Evolutionary conservation across 92 coral and sea anemone genomes (phyloP).

Genomic region (Bergia puertoricense): DNA sequence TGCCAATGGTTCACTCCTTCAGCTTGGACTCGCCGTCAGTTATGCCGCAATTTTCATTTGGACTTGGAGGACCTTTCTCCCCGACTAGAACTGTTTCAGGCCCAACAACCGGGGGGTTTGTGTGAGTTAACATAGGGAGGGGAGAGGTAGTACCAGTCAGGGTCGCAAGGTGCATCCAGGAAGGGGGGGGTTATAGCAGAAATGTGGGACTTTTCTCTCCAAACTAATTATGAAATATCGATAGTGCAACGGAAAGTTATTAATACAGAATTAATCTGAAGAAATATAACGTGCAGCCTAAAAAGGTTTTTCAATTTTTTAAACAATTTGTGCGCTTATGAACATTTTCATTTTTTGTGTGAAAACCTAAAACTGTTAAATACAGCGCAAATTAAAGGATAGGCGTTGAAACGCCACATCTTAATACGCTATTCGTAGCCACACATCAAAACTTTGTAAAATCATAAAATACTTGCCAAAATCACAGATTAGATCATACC

Average conservation of each 20-base stretch:
- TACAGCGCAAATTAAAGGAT: neutral
- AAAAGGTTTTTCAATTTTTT: neutral
- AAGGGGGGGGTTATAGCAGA: neutral
- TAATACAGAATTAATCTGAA: neutral
- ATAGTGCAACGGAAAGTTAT: neutral
- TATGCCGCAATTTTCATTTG: slow-evolving; percentile 55
- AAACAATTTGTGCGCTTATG: neutral
- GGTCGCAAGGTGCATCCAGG: neutral
- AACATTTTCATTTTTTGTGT: too few species aligned
- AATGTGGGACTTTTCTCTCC: neutral
- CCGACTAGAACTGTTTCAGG: slow-evolving; percentile 56
- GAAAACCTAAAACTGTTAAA: too few species aligned
- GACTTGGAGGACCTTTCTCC: slow-evolving; percentile 59
- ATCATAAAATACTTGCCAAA: neutral
- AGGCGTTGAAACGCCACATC: neutral
- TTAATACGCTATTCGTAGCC: too few species aligned
- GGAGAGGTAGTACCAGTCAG: neutral
- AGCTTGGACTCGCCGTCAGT: slow-evolving; percentile 41
- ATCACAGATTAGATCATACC: neutral
- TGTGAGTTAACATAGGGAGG: neutral
- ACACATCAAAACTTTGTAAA: neutral
- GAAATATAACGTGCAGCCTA: neutral
- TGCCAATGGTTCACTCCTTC: slow-evolving; percentile 43
- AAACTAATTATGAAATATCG: neutral
- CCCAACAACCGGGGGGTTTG: slow-evolving; percentile 40